Evolutionary conservation across 1,140 invertebrate species (phyloP), one percentile per base, ranked within the genome.

Genomic region (Mactra quadrangularis): DNA sequence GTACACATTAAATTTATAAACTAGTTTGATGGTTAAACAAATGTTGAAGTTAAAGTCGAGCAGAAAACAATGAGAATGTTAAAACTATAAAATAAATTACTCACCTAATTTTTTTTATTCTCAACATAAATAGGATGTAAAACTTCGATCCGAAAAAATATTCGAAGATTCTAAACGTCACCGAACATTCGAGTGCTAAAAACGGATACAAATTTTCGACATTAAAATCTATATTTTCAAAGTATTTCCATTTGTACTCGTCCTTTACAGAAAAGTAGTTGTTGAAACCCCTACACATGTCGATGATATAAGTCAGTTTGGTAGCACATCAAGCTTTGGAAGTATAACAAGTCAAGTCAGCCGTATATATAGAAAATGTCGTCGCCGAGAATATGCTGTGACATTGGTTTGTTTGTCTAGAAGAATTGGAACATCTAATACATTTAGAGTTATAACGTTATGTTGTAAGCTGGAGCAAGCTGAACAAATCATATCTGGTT

Each of bases 351-450:
- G 47, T 41, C 77, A 79, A 29, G 25, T 79, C 2, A 79, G 77
- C 31, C 41, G 38, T 0, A 45, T 79, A 9, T 79, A 66, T 35
- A 52, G 77, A 57, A 68, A 70, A 41, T 68, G 60, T 4, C 27
- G 77, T 3, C 77, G 77, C 15, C 53, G 38, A n/a, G 77, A 79
- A 45, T 62, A 79, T 35, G 13, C 62, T 0, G 53, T 79, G 1
- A 45, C 45, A 25, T 57, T 79, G 19, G 3, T 79, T 25, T 41
- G 50, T 11, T 41, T 70, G 47, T 38, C 53, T 11, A 55, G 53
- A 57, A 33, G 77, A 38, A 31, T 79, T 22, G 77, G 77, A 19
- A 70, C 62, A 0, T 70, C 77, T 22, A 79, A 79, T 25, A 57
- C 47, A 4, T 79, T 68, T 22, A 79, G 35, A 15, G 7, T 68